Percentiles rank a stretch among this genome's conserved stretches.
Evolutionary conservation across 2,113 vertebrate species (phyloP).

Genomic region (Nesogale talazaci): DNA sequence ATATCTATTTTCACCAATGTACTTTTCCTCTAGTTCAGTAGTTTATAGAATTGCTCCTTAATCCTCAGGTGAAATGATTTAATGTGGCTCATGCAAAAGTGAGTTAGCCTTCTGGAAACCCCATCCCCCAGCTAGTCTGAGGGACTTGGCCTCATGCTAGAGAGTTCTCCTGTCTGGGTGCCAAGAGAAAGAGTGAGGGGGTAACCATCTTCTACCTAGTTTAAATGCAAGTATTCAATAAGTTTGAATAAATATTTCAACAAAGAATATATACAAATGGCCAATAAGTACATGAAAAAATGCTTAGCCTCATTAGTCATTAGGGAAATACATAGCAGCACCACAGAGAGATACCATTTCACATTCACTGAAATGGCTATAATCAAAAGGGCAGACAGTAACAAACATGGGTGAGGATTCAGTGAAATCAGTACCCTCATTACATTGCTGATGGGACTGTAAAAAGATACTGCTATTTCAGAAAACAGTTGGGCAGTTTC

Average conservation of each 20-base stretch:
- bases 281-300: background rate
- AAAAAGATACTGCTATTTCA: background rate
- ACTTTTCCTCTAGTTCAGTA: constrained; percentile 15
- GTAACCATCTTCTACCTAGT: background rate
- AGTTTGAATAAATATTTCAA: constrained; percentile 1
- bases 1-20: constrained; percentile 1
- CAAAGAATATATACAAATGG: constrained; percentile 31
- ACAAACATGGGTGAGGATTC: background rate
- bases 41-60: constrained; percentile 32
- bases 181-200: background rate
- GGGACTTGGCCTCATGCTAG: background rate
- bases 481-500: background rate
- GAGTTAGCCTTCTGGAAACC: background rate
- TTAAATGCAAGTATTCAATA: constrained; percentile 1
- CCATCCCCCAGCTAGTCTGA: background rate
- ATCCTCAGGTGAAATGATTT: constrained; percentile 34
- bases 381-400: background rate
- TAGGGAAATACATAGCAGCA: constrained; percentile 6
- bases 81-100: constrained; percentile 46
- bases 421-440: background rate
- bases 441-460: background rate
- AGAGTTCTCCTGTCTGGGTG: background rate
- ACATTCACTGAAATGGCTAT: background rate
- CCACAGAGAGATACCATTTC: constrained; percentile 17
- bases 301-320: background rate